Percentiles rank a stretch among this genome's conserved stretches.
Evolutionary conservation across 2,888 invertebrate species (phyloP).

Genomic region (Tenthredo amoena): DNA sequence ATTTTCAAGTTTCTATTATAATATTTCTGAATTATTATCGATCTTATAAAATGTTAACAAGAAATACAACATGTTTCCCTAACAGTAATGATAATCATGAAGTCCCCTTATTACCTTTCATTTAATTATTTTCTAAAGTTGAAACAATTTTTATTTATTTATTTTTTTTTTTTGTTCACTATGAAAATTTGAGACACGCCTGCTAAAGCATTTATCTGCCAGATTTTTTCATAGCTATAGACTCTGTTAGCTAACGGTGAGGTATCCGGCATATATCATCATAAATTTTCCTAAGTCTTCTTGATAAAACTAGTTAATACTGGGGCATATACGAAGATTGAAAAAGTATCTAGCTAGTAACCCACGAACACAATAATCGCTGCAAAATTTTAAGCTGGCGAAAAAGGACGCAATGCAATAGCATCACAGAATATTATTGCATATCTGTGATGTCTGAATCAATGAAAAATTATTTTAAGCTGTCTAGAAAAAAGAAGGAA

Average conservation of each 20-base stretch:
- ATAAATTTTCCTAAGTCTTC: conserved; percentile 46
- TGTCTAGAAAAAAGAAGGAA: neutral
- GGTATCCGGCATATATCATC: conserved; percentile 28
- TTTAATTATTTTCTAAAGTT: conserved; percentile 24
- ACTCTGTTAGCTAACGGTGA: conserved; percentile 13
- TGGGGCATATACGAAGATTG: conserved; percentile 61
- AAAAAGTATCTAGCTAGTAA: conserved; percentile 56
- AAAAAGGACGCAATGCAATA: neutral
- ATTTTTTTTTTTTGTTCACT: neutral
- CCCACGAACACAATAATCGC: conserved; percentile 31
- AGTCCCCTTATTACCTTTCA: conserved; percentile 11
- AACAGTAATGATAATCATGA: conserved; percentile 26
- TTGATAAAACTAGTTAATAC: conserved; percentile 63
- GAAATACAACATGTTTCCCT: conserved; percentile 50
- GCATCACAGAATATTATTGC: neutral
- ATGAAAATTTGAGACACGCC: conserved; percentile 45
- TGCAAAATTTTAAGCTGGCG: conserved; percentile 7
- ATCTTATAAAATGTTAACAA: conserved; percentile 39
- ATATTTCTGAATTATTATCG: conserved; percentile 11
- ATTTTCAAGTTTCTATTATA: neutral
- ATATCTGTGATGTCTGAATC: conserved; percentile 13
- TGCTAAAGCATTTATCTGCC: conserved; percentile 52
- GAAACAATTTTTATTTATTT: conserved; percentile 30
- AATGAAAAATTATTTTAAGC: neutral
- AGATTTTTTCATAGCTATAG: conserved; percentile 24